Base-by-base conservation (phyloP, 2,113 vertebrate genomes). In the Vanacampus margaritifer region DNA sequence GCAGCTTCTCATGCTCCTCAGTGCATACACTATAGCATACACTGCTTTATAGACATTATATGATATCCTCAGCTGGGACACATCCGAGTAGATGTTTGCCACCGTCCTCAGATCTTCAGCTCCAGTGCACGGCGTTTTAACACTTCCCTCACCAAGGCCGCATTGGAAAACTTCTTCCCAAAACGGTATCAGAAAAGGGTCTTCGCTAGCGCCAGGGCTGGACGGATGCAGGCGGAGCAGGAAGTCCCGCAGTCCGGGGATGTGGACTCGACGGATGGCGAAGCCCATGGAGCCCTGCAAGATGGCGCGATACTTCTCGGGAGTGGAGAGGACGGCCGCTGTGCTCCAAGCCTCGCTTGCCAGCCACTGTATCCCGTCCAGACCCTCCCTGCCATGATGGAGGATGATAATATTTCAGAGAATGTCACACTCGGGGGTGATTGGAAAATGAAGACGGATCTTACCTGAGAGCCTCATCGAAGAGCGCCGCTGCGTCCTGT, bases 321-420 rank as follows among this genome's bases (percentile, higher is more conserved):
- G 88, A 5, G 71, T 83, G 35, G 91, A 89, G 66, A 93, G 87
- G 36, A 92, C 66, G 0, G 91, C 81, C 7, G 92, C 90, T 9
- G 92, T 93, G 75, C 90, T 91, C 92, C 92, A 93, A 23, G 92
- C 92, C 71, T 93, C 92, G 35, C 92, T 93, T 28, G 90, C 92
- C 41, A 93, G 68, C 92, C 92, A 93, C 65, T 93, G 92, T 36
- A 92, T 89, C 7, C 89, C 91, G 36, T 84, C 88, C 50, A 93
- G 84, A 17, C 84, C 89, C 54, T 85, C 72, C 64, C 88, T 89
- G 61, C 4, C 21, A 51, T 14, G 35, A 32, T 32, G 17, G 10
- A 16, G 32, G 12, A 6, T 12, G 2, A n/a, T 8, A 5, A 6
- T 9, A 12, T 64, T 48, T 32, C 17, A 3, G 45, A 63, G 41